These are phyloP conservation scores for Sarcophilus harrisii DNA, from an alignment of 2,797 vertebrate species.

Conservation along the genomic window DNA sequence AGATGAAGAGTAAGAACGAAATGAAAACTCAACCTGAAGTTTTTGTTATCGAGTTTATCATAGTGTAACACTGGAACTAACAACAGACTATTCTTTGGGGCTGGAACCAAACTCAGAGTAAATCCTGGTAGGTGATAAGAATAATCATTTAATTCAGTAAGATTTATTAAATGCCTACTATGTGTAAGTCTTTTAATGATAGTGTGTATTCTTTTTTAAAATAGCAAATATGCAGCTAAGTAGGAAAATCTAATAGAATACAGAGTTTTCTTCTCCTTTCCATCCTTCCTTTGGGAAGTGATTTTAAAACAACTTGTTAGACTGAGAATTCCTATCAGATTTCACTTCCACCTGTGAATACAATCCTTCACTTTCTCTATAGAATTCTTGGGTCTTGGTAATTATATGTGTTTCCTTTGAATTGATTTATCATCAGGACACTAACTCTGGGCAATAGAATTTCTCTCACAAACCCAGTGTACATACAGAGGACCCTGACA, in stretches of 20 bases:
- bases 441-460: constrained; percentile 43
- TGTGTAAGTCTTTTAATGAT: neutral
- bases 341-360: constrained; percentile 36
- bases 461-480: neutral
- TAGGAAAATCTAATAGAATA: neutral
- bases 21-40: constrained; percentile 8
- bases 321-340: neutral
- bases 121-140: constrained; percentile 62
- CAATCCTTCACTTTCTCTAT: constrained; percentile 14
- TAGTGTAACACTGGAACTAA: neutral
- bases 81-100: constrained; percentile 59
- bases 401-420: constrained; percentile 38
- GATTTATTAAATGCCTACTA: neutral
- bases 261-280: neutral
- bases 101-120: constrained; percentile 64
- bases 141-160: constrained; percentile 18
- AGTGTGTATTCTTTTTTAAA: constrained; percentile 27
- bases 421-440: constrained; percentile 39
- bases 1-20: neutral
- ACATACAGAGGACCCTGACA: neutral
- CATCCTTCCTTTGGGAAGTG: neutral
- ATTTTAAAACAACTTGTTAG: constrained; percentile 5
- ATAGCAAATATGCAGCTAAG: neutral
- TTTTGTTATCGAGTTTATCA: constrained; percentile 55
- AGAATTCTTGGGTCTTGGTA: constrained; percentile 17